Percentiles rank a stretch among this genome's conserved stretches.
Conservation (phyloP, 2,888 invertebrate genomes). For the Bombylius major region DNA sequence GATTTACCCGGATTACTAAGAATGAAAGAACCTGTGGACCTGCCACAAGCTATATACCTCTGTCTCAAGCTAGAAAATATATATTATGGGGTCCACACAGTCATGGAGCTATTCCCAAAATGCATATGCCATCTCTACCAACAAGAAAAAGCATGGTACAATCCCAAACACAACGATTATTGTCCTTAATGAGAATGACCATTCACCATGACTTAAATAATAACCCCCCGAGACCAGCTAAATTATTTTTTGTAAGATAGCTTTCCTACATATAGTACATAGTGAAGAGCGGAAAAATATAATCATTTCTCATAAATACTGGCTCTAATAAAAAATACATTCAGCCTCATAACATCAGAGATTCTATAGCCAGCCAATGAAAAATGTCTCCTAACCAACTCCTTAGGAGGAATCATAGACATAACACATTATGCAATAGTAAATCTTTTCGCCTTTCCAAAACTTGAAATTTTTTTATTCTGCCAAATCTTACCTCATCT, state of each 20-base stretch:
- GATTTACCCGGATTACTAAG: slow-evolving; percentile 6
- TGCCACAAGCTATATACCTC: neutral
- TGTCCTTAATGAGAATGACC: too few relatives aligned
- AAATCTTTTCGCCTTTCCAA: neutral
- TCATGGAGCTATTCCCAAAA: neutral
- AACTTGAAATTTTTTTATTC: neutral
- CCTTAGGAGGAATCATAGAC: neutral
- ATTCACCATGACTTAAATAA: too few relatives aligned
- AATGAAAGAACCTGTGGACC: slow-evolving; percentile 2
- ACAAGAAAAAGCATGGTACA: too few relatives aligned
- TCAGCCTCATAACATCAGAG: neutral
- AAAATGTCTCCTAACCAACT: neutral
- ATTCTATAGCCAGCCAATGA: neutral
- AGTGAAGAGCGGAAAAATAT: neutral
- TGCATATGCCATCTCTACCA: slow-evolving; percentile 3
- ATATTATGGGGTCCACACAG: too few relatives aligned
- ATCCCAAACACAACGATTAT: too few relatives aligned
- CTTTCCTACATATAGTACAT: neutral
- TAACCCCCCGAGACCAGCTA: neutral
- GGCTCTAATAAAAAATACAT: too few relatives aligned
- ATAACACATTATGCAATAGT: neutral
- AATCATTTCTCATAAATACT: neutral
- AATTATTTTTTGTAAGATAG: too few relatives aligned
- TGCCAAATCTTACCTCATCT: too few relatives aligned
- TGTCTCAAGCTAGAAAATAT: neutral